Evolutionary conservation across 2,113 vertebrate genomes (phyloP).

Genomic region (Arenaria interpres): DNA sequence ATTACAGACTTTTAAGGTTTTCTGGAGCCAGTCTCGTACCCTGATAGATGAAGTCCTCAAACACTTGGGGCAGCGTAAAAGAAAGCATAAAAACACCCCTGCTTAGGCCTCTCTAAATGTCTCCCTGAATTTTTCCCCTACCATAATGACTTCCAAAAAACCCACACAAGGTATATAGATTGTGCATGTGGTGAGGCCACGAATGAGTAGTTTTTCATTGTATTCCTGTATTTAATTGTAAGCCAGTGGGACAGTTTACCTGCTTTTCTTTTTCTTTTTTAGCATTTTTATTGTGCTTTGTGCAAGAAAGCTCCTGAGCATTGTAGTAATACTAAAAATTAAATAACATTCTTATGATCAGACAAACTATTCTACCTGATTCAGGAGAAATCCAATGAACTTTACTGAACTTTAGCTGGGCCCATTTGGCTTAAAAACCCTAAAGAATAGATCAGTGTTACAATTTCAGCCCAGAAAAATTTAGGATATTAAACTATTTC

Average conservation of each 20-base stretch:
- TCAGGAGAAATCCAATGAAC: neutral
- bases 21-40: neutral
- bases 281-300: neutral
- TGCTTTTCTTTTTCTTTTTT: neutral
- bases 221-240: neutral
- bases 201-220: neutral
- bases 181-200: fast-evolving
- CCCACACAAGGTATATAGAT: neutral
- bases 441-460: neutral
- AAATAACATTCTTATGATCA: neutral
- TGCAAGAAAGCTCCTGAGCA: neutral
- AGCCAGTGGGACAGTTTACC: neutral
- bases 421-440: neutral
- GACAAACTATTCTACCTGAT: neutral
- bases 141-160: neutral
- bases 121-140: neutral
- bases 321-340: neutral
- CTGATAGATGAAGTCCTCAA: neutral
- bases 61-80: neutral
- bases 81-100: neutral
- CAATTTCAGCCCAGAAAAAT: neutral
- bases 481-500: neutral
- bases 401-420: neutral
- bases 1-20: neutral
- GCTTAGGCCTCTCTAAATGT: neutral